Conservation (phyloP, 2,888 invertebrate species). For the Diaphora mendica region DNA sequence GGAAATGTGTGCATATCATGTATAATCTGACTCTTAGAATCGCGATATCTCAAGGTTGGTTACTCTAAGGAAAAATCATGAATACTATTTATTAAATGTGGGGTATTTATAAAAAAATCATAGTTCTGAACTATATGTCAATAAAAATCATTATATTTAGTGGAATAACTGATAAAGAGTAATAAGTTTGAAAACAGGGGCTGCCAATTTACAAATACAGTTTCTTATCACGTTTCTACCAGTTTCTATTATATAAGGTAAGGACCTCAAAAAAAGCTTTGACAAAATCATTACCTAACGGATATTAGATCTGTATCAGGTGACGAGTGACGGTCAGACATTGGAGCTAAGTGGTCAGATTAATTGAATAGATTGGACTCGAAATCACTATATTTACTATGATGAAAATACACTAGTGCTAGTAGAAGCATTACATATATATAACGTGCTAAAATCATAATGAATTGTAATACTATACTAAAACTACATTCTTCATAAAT, state of each 20-base stretch:
- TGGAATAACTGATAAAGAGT: no score
- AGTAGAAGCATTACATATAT: not conserved
- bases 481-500: no score
- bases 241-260: not conserved
- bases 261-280: not conserved
- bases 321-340: constrained; percentile 15
- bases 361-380: constrained; percentile 6
- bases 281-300: constrained; percentile 27
- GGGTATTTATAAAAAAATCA: no score
- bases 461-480: not conserved
- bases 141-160: no score
- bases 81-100: no score
- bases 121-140: no score
- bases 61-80: no score
- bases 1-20: no score
- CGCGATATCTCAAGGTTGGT: no score
- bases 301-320: constrained; percentile 42
- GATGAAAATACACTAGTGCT: not conserved
- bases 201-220: not conserved
- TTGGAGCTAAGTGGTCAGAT: not conserved
- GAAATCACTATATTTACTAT: not conserved
- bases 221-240: not conserved
- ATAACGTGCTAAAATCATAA: not conserved
- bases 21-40: no score
- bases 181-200: not conserved